Base-by-base conservation (phyloP, 2,113 vertebrate species). In the Acanthochromis polyacanthus region DNA sequence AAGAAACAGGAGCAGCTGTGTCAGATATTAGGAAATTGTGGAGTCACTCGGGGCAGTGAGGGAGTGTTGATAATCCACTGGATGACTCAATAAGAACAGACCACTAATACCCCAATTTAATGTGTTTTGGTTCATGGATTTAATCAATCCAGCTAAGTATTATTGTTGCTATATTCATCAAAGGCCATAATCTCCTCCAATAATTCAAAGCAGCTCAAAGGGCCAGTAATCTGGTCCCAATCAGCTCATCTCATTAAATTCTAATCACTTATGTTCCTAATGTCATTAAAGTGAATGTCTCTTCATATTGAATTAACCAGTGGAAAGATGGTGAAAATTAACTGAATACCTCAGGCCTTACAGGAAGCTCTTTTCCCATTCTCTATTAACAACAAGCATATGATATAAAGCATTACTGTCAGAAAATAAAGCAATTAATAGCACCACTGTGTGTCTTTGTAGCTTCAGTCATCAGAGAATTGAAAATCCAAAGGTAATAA, bases 351-450 rank as follows among this genome's bases (percentile, higher is more conserved):
- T 91, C 59, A 88, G 45, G 69, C 71, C 57, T 84, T 78, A 90
- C 60, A 48, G 72, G 88, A 83, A 74, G 84, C 55, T 64, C 76
- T 66, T 64, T 85, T 81, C 32, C 82, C 79, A 36, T 61, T 74
- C 66, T 90, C 92, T 93, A 93, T 4, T 83, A 80, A 92, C 76
- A 57, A 84, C 82, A 92, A 90, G 79, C 79, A 82, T 30, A 82
- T 16, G 25, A 51, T 67, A 64, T 46, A n/a, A 53, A 76, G 43
- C 15, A 50, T 86, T 10, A 68, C 3, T 30, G 30, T 43, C 15
- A 48, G 11, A 60, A 66, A 63, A 23, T 17, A 16, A n/a, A 48
- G 16, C 40, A 32, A 6, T 28, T 15, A 56, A 8, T 10, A 19
- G 43, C 23, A 16, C 20, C 10, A 15, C 36, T 46, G 46, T 25